phyloP scores from a whole-genome alignment of 2,888 invertebrate genomes.

The Lepidochitona cinerea region DNA sequence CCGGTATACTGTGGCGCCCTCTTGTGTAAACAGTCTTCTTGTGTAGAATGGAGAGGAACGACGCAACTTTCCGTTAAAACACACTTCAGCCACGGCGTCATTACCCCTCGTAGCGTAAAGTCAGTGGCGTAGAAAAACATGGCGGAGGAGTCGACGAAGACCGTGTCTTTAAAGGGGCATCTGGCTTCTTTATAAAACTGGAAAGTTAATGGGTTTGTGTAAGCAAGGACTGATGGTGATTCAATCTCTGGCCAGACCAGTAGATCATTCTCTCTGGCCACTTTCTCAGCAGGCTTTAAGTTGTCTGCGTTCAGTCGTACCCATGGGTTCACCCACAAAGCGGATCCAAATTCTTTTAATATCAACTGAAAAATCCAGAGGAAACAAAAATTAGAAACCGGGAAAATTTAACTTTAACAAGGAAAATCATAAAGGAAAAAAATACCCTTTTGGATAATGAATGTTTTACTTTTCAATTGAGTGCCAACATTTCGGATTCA shows the following conservation, averaged over 20 bases:
- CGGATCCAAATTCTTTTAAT: slow-evolving; percentile 52
- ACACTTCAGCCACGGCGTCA: slow-evolving; percentile 61
- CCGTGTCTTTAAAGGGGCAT: slow-evolving; percentile 45
- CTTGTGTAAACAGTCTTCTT: slow-evolving; percentile 49
- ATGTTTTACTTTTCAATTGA: too few relatives aligned
- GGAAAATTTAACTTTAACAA: too few relatives aligned
- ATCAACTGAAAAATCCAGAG: slow-evolving; percentile 32
- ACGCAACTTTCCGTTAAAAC: slow-evolving; percentile 51
- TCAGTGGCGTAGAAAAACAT: slow-evolving; percentile 53
- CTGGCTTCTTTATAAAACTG: slow-evolving; percentile 45
- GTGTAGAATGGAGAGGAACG: slow-evolving; percentile 39
- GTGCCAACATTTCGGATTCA: too few relatives aligned
- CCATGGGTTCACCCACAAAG: slow-evolving; percentile 47
- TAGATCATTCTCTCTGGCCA: slow-evolving; percentile 43
- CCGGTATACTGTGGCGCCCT: slow-evolving; percentile 54
- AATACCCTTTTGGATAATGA: too few relatives aligned
- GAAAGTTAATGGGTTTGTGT: slow-evolving; percentile 50
- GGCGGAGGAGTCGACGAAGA: slow-evolving; percentile 43
- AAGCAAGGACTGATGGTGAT: slow-evolving; percentile 38
- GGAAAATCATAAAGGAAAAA: too few relatives aligned
- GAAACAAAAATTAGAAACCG: too few relatives aligned
- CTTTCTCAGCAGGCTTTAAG: slow-evolving; percentile 39
- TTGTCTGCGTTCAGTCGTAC: slow-evolving; percentile 14
- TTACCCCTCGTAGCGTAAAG: slow-evolving; percentile 43
- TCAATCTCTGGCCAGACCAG: slow-evolving; percentile 46